Percentiles rank a stretch among this genome's conserved stretches.
phyloP scores from a whole-genome alignment of 1,140 invertebrate species.

The Drosophila truncata region DNA sequence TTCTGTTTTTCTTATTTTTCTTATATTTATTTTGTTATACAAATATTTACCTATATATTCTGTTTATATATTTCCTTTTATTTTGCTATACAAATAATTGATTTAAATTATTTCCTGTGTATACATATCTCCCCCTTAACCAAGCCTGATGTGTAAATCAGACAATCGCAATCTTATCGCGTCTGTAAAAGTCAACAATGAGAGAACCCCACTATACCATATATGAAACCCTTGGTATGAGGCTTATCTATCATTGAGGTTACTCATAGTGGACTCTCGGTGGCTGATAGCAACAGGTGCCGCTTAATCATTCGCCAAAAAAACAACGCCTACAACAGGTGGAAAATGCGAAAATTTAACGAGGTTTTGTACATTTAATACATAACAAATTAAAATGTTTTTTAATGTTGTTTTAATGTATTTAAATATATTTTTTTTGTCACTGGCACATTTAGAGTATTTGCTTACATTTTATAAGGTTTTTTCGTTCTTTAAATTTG shows the following conservation, averaged over 20 bases:
- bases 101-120: neutral
- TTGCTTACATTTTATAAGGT: too few relatives aligned
- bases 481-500: too few relatives aligned
- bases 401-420: too few relatives aligned
- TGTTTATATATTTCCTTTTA: neutral
- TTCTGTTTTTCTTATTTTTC: too few relatives aligned
- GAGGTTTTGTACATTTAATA: neutral
- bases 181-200: slow-evolving; percentile 58
- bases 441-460: too few relatives aligned
- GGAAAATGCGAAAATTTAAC: neutral
- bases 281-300: slow-evolving; percentile 74
- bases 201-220: slow-evolving; percentile 37
- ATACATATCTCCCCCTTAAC: slow-evolving; percentile 24
- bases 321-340: slow-evolving; percentile 29
- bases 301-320: slow-evolving; percentile 70
- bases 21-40: neutral
- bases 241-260: slow-evolving; percentile 64
- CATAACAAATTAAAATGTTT: too few relatives aligned
- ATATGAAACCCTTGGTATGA: slow-evolving; percentile 24
- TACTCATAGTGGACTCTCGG: slow-evolving; percentile 58
- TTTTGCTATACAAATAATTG: neutral
- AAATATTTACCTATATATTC: neutral
- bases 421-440: too few relatives aligned
- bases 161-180: slow-evolving; percentile 66
- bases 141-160: slow-evolving; percentile 36